Base-by-base conservation (phyloP, 2,888 invertebrate genomes). In the Phyto melanocephala region DNA sequence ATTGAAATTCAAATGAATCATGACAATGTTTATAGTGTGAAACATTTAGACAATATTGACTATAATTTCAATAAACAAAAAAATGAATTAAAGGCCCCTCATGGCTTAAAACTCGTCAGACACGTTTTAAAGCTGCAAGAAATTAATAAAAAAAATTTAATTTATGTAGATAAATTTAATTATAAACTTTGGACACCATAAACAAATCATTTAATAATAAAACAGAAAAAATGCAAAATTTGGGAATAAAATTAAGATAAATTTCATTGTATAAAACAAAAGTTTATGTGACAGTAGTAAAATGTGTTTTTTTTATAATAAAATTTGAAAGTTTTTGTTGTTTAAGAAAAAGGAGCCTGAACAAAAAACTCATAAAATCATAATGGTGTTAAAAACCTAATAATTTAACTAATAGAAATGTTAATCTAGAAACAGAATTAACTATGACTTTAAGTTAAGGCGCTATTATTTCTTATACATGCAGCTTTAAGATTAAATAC, bases 11-110 rank as follows among this genome's bases (percentile, higher is more conserved):
- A 62, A 72, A 72, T 68, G 33, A 56, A 28, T 54, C 77, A 45
- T 77, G 81, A 81, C 81, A 72, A 77, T 77, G 77, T 81, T 77
- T 56, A 76, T 76, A 58, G 71, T 67, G 71, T 40, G 17, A 60
- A 67, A 45, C 71, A 71, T 71, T 81, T 81, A 58, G 68, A 58
- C 15, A 52, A 40, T 20, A 54, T 62, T 50, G 24, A 20, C n/a
- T 33, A 52, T 63, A 28, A 65, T 78, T 20, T 11, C 11, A 47
- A 45, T 45, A 5, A n/a, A 42, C 4, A 5, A 15, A 1, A 52
- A 24, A 24, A 33, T 28, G 62, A 28, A 52, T 72, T 10, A 28
- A 6, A 1, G 13, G 40, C 13, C 56, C 22, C 52, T 63, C 11
- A 56, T 37, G 15, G 28, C 2, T 17, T 56, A 22, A 33, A 74